phyloP scores from a whole-genome alignment of 2,888 invertebrate genomes.

The Microplitis manilae region DNA sequence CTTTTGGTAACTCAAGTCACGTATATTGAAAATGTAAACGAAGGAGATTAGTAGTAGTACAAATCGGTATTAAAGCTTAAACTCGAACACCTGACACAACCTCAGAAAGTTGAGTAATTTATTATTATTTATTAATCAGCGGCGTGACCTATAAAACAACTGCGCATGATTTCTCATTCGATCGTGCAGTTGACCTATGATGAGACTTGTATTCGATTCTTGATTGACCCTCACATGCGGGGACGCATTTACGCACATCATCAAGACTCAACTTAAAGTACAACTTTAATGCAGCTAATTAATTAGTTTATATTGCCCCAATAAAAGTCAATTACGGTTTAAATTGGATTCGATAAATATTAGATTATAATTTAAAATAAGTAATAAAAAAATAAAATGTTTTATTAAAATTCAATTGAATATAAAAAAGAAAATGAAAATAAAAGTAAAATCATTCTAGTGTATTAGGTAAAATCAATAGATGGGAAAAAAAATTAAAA shows the following conservation, averaged over 20 bases:
- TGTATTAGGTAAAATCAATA: too few species aligned
- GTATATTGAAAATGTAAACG: background rate
- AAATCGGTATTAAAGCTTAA: conserved; percentile 14
- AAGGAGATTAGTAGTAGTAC: background rate
- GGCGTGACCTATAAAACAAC: conserved; percentile 37
- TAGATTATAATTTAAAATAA: background rate
- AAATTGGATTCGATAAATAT: background rate
- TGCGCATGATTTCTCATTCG: conserved; percentile 43
- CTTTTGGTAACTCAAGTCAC: background rate
- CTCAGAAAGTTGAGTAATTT: conserved; percentile 26
- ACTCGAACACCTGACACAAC: conserved; percentile 21
- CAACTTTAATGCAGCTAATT: background rate
- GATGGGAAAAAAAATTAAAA: too few species aligned
- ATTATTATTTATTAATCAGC: conserved; percentile 37
- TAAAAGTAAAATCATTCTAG: too few species aligned
- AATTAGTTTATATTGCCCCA: background rate
- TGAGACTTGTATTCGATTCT: conserved; percentile 31
- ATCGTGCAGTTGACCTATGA: conserved; percentile 40
- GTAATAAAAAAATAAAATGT: too few species aligned
- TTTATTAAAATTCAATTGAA: too few species aligned
- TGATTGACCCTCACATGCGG: conserved; percentile 29
- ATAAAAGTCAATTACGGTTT: conserved; percentile 3
- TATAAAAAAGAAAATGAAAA: too few species aligned
- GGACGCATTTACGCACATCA: conserved; percentile 23
- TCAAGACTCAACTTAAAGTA: background rate